phyloP scores from a whole-genome alignment of 2,888 invertebrate species.

The Lasioglossum morio region DNA sequence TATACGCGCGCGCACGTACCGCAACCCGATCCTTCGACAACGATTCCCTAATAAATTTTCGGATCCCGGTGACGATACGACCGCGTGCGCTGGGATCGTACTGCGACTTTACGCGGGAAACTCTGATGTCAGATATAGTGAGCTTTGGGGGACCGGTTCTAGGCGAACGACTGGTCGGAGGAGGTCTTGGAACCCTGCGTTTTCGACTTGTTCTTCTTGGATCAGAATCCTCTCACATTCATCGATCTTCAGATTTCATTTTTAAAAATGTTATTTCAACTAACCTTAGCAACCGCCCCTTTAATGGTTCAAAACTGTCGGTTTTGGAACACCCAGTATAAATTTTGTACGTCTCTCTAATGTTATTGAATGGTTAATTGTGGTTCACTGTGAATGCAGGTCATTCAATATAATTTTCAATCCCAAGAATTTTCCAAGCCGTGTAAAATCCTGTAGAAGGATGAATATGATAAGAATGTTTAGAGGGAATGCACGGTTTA shows the following conservation, averaged over 20 bases:
- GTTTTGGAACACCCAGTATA: too few species aligned
- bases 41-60: slow-evolving; percentile 13
- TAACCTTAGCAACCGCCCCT: too few species aligned
- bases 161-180: neutral
- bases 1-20: slow-evolving; percentile 38
- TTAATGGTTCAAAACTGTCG: too few species aligned
- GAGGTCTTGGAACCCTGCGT: too few species aligned
- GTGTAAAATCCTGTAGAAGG: neutral
- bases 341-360: too few species aligned
- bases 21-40: slow-evolving; percentile 19
- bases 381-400: too few species aligned
- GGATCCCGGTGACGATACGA: neutral
- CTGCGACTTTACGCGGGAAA: slow-evolving; percentile 8
- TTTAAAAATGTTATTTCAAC: too few species aligned
- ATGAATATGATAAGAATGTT: neutral
- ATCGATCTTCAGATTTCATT: neutral
- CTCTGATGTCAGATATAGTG: neutral
- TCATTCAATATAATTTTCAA: too few species aligned
- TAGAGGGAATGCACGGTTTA: neutral
- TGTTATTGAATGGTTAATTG: neutral
- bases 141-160: neutral
- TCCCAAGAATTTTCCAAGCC: neutral
- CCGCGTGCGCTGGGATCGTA: neutral
- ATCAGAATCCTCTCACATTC: neutral
- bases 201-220: neutral